Base-by-base conservation (phyloP, 2,797 vertebrate species). In the Telmatherina bonti region DNA sequence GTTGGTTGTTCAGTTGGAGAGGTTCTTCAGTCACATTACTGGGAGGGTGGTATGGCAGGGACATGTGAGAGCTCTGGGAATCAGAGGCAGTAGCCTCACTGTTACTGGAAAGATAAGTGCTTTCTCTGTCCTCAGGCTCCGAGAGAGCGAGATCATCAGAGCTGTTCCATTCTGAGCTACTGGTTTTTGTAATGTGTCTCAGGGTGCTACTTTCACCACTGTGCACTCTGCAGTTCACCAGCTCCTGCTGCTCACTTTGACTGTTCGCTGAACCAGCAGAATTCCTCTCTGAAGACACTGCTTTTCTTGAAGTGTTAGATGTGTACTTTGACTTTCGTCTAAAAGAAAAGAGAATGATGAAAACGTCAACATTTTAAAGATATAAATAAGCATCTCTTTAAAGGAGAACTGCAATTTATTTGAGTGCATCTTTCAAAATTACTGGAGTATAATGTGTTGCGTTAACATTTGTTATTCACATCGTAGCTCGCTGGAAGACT, bases 141-240 rank as follows among this genome's bases (percentile, higher is more conserved):
- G 94, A 94, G 4, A 93, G 90, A 29, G 88, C 93, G 0, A 93
- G 92, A 73, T 95, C 94, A 5, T 95, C 94, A 0, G 95, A 95
- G 89, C 94, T 95, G 92, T 95, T 95, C 92, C 93, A 95, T 61
- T 95, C 95, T 0, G 93, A 94, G 82, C 93, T 94, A 84, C 93
- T 94, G 86, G 93, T 94, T 88, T 94, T 95, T 18, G 88, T 73
- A n/a, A 93, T 79, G 61, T 88, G 90, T 75, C 90, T 89, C 47
- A 84, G 82, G 49, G 87, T 68, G 8, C 89, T 68, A 73, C 84
- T 88, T 67, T 93, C 93, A 49, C 83, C 86, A 24, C 66, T 27
- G 55, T 88, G 87, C 30, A 89, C 88, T 74, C 87, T 72, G 36
- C 79, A 85, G 85, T 73, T 84, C 33, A 74, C 67, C 70, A 80